Conservation (phyloP, 2,113 vertebrate species). For the Ceyx cyanopectus region DNA sequence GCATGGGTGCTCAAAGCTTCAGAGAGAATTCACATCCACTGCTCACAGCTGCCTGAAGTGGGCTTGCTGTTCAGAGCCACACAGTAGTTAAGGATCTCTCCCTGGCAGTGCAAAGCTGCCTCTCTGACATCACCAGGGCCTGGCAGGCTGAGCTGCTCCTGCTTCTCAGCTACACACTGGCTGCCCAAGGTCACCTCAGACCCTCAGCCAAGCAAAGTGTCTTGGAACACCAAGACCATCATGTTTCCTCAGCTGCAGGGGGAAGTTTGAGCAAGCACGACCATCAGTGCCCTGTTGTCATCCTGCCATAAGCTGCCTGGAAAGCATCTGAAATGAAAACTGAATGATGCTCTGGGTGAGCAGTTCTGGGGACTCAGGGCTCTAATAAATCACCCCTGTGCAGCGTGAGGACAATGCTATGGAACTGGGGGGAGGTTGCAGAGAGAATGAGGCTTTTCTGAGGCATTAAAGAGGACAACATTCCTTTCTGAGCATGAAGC, state of each 20-base stretch:
- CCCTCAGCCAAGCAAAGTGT: neutral
- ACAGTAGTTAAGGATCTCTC: neutral
- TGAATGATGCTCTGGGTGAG: slow-evolving; percentile 24
- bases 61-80: neutral
- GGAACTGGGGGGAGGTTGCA: neutral
- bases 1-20: neutral
- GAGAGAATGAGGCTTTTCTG: slow-evolving; percentile 21
- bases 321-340: slow-evolving; percentile 54
- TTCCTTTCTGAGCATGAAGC: slow-evolving; percentile 15
- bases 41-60: neutral
- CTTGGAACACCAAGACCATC: neutral
- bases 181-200: neutral
- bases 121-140: neutral
- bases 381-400: slow-evolving; percentile 12
- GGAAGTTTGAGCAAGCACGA: neutral
- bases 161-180: neutral
- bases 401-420: neutral
- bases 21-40: neutral
- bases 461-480: slow-evolving; percentile 28
- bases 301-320: neutral
- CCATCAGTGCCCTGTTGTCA: neutral
- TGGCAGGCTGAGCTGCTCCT: neutral
- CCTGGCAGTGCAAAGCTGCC: neutral
- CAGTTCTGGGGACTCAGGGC: slow-evolving; percentile 12
- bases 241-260: fast-evolving